Evolutionary conservation across 2,113 vertebrate genomes (phyloP).

Genomic region (Riparia riparia): DNA sequence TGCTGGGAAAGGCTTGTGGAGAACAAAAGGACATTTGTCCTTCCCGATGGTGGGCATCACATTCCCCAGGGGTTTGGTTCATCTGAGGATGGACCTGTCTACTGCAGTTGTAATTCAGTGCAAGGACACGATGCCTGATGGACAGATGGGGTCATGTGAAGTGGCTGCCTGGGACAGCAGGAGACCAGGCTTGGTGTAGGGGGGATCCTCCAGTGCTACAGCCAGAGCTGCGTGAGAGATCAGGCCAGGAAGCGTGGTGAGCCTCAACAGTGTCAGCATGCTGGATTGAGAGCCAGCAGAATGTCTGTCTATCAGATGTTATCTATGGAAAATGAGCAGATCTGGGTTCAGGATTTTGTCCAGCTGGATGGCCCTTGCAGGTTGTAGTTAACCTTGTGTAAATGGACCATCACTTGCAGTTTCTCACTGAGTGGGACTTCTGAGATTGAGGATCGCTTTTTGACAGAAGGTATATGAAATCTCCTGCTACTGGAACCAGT

Average conservation of each 20-base stretch:
- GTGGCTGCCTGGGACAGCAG: background rate
- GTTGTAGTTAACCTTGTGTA: background rate
- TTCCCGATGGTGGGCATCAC: background rate
- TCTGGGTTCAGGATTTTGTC: background rate
- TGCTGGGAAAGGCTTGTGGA: background rate
- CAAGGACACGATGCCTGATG: background rate
- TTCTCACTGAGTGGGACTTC: background rate
- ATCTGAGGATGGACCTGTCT: background rate
- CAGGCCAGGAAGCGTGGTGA: fast-evolving
- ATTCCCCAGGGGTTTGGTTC: background rate
- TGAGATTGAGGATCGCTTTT: background rate
- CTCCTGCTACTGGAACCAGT: background rate
- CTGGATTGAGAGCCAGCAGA: background rate
- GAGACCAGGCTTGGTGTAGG: background rate
- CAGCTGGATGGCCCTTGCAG: background rate
- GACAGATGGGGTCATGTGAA: background rate
- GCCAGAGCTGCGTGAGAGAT: fast-evolving
- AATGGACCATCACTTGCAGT: background rate
- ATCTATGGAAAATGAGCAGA: background rate
- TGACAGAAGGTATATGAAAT: background rate
- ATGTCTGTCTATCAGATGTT: background rate
- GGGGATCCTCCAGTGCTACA: background rate
- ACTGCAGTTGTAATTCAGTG: background rate
- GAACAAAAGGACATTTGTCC: background rate
- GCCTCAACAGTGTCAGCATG: fast-evolving